Conservation (phyloP, 2,888 invertebrate species). For the Eupithecia dodoneata region DNA sequence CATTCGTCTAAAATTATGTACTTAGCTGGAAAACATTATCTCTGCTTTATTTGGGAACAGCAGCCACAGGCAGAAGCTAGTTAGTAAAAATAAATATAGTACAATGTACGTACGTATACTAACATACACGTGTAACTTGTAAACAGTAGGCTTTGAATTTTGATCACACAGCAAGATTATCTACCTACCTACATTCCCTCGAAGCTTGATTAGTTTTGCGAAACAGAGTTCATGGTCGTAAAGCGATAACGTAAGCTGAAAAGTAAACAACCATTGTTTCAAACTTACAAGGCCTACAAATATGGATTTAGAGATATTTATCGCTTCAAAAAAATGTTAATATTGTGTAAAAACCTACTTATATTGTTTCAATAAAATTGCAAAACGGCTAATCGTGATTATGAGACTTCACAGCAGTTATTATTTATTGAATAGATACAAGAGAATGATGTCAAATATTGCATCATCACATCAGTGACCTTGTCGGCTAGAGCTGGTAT, state of each 20-base stretch:
- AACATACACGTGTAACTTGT: not conserved
- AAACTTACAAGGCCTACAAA: not conserved
- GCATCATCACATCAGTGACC: conserved; percentile 65
- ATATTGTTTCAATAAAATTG: not conserved
- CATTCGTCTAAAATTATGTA: not conserved
- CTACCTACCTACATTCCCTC: not conserved
- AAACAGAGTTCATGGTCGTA: conserved; percentile 22
- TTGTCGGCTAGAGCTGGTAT: conserved; percentile 48
- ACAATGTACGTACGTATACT: not conserved
- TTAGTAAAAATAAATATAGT: not conserved
- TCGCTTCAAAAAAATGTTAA: not conserved
- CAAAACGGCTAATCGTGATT: not conserved
- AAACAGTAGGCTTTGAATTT: not conserved
- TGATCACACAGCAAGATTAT: not conserved
- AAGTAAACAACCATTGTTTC: conserved; percentile 13
- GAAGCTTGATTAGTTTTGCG: conserved; percentile 7
- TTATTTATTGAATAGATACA: conserved; percentile 46
- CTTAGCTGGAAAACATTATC: no score
- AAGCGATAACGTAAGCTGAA: conserved; percentile 11
- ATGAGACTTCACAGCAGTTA: conserved; percentile 16
- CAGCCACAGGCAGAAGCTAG: not conserved
- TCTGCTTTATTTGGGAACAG: not conserved
- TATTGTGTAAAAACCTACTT: not conserved
- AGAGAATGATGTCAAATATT: conserved; percentile 65
- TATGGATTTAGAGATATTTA: not conserved